Evolutionary conservation across 2,113 vertebrate genomes (phyloP), one percentile per base, ranked within the genome.

Genomic region (Atractosteus spatula): DNA sequence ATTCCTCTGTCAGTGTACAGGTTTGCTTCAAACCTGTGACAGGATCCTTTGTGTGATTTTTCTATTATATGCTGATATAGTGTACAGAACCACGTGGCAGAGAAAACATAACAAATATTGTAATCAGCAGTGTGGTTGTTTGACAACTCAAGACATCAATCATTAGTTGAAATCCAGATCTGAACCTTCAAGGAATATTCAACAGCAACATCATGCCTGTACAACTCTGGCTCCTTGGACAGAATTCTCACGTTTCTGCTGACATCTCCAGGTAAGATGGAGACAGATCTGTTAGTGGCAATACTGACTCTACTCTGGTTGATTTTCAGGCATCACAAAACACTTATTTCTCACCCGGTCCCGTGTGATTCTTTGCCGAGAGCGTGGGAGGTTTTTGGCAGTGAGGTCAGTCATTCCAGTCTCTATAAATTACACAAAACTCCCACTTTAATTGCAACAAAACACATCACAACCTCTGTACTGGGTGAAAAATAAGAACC

Each of bases 371-470:
- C 57, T 78, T 70, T 74, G 63, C 57, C 69, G 81, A 82, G 80
- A 85, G 75, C 78, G 74, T 73, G 75, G 77, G 78, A 82, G 81
- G 69, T 75, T 80, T 82, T 79, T 29, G 17, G 80, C 85, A 83
- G 85, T 82, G 83, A 82, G 71, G 74, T 82, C 79, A 79, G 77
- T 74, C 77, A 82, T 89, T 88, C 87, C 81, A 85, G 87, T 82
- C 88, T 90, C 86, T 87, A 89, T 89, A 89, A 88, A 90, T 85
- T 84, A 87, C 85, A 77, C 78, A 79, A 76, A 78, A 80, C 82
- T 82, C 81, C 80, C 81, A 81, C 79, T 79, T 78, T 88, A 86
- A 89, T 88, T 87, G 87, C 83, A 68, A 62, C 14, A 44, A 62
- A 75, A 79, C 81, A 68, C 72, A 71, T 72, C 75, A 76, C 67